Percentiles rank a stretch among this genome's conserved stretches.
Evolutionary conservation across 2,888 invertebrate species (phyloP).

Genomic region (Phyto melanocephala): DNA sequence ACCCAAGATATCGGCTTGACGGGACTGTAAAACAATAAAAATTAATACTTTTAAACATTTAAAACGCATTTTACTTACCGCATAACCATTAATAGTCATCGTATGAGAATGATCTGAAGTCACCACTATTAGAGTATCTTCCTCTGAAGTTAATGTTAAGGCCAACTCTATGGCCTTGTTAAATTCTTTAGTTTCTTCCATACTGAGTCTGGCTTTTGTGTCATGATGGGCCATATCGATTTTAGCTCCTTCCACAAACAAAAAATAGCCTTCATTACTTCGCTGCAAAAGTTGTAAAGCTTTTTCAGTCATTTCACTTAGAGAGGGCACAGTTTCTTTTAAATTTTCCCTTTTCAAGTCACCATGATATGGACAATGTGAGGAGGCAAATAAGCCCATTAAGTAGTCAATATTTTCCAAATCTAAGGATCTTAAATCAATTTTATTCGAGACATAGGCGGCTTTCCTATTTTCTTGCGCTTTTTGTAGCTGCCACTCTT

Average conservation of each 20-base stretch:
- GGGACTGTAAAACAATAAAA: conserved; percentile 34
- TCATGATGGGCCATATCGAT: conserved; percentile 81
- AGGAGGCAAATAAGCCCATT: conserved; percentile 80
- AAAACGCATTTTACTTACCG: no score
- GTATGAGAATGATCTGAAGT: conserved; percentile 90
- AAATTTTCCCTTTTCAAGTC: conserved; percentile 79
- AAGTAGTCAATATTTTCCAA: conserved; percentile 80
- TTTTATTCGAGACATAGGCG: conserved; percentile 72
- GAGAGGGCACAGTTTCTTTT: conserved; percentile 80
- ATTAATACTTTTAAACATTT: no score
- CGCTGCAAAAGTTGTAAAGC: conserved; percentile 82
- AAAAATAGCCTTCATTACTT: conserved; percentile 83
- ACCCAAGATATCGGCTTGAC: conserved; percentile 82
- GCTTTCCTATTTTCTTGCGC: conserved; percentile 68
- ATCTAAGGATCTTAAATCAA: conserved; percentile 72
- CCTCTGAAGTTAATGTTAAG: conserved; percentile 80
- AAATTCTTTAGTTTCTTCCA: conserved; percentile 89
- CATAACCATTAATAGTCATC: conserved; percentile 87
- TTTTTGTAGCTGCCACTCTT: conserved; percentile 81
- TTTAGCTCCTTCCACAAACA: conserved; percentile 84
- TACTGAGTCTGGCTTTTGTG: conserved; percentile 82
- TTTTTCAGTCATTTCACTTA: conserved; percentile 84
- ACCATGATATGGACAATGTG: conserved; percentile 82
- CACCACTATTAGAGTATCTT: conserved; percentile 88
- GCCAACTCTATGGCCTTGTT: conserved; percentile 85